Base-by-base conservation (phyloP, 1,140 invertebrate species). In the Penaeus indicus region DNA sequence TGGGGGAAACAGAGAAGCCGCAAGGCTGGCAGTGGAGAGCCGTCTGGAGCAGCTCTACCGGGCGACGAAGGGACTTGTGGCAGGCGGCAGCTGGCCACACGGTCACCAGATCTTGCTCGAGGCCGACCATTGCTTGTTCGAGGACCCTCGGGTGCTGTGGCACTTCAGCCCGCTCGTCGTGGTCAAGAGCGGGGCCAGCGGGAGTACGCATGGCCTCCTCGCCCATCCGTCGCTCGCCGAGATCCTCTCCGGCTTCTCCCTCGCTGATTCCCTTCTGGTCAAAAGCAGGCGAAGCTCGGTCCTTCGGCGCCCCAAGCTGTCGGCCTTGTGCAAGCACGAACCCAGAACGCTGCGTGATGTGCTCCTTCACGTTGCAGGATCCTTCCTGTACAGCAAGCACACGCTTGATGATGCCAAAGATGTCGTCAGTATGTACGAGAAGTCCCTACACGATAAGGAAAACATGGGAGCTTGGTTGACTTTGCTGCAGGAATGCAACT, bases 401-500 rank as follows among this genome's bases (percentile, higher is more conserved):
- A 88, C 13, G 42, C 25, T 84, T 42, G 72, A 88, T n/a, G 87
- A 88, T 54, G 80, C 82, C 3, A 88, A 84, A 67, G 87, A 88
- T 64, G 84, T 88, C 32, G 87, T 69, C 18, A 19, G 72, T 10
- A 27, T 78, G 11, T 88, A 84, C 42, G 42, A 54, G 11, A 84
- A 25, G 22, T 77, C 81, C 3, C 62, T 88, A 62, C 21, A 18
- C 27, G 81, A 81, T 32, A 69, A 79, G 5, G 27, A 75, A 84
- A 82, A 88, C 38, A 84, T 88, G 72, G 21, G 62, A 5, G 60
- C 82, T 8, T 88, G 87, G 87, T 13, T 79, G 25, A 67, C 22
- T n/a, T 69, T 88, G 13, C 81, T 88, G 10, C 75, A 47, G 47
- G 87, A 88, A 67, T 88, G 87, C 32, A 82, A 88, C 42, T 88